phyloP scores from a whole-genome alignment of 2,797 vertebrate species.

The Pangasius macronema region DNA sequence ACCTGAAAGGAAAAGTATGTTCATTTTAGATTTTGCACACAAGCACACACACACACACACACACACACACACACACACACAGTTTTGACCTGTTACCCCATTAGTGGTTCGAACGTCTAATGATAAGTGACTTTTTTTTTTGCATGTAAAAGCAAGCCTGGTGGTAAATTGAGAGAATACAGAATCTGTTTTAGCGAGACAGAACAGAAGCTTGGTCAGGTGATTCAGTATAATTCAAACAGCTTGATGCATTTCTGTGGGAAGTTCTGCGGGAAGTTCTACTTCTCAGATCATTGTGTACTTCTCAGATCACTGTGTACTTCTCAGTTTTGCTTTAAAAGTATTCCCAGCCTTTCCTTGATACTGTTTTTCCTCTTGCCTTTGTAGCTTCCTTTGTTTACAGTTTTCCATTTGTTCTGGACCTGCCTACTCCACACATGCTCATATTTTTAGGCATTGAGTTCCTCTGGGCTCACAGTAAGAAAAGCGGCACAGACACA shows the following conservation, averaged over 20 bases:
- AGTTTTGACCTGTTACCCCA: neutral
- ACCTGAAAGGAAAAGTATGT: neutral
- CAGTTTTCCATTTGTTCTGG: neutral
- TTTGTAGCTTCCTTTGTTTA: neutral
- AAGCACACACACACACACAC: neutral
- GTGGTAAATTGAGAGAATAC: neutral
- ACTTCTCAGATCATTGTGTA: too few species aligned
- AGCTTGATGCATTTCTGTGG: neutral
- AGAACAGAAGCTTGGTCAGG: neutral
- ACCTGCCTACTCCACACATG: neutral
- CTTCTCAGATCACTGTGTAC: neutral
- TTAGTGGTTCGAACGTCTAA: neutral
- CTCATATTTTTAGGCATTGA: neutral
- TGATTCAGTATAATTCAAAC: neutral
- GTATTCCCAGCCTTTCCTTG: neutral
- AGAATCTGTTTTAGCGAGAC: neutral
- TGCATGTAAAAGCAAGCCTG: neutral
- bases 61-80: neutral
- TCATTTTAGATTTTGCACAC: neutral
- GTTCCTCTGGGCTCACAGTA: neutral
- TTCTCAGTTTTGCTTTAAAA: constrained; percentile 8
- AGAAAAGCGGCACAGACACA: neutral
- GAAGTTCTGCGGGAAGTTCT: neutral
- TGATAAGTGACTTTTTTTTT: too few species aligned
- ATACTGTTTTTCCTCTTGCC: neutral